Evolutionary conservation across 2,888 invertebrate species (phyloP).

Genomic region (Bhutanitis thaidina): DNA sequence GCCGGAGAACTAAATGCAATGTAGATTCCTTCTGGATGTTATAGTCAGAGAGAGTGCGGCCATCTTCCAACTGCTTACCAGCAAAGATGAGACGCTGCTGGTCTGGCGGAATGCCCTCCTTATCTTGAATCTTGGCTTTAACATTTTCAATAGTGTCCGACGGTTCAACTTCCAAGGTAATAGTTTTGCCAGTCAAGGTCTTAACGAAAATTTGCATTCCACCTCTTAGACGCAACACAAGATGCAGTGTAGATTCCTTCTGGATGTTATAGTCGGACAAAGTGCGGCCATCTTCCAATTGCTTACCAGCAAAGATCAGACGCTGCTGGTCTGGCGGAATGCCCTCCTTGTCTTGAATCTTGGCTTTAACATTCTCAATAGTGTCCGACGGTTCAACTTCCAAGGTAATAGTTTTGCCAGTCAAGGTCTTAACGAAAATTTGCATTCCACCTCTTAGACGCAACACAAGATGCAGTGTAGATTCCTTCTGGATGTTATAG

Average conservation of each 20-base stretch:
- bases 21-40: neutral
- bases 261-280: slow-evolving; percentile 27
- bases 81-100: slow-evolving; percentile 60
- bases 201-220: slow-evolving; percentile 55
- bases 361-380: neutral
- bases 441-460: slow-evolving; percentile 51
- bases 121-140: slow-evolving; percentile 60
- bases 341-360: neutral
- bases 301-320: neutral
- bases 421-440: slow-evolving; percentile 45
- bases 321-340: neutral
- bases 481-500: slow-evolving; percentile 27
- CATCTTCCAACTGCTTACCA: slow-evolving; percentile 21
- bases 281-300: slow-evolving; percentile 28
- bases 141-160: slow-evolving; percentile 62
- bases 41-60: neutral
- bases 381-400: slow-evolving; percentile 28
- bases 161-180: slow-evolving; percentile 55
- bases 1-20: slow-evolving; percentile 46
- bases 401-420: slow-evolving; percentile 43
- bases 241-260: slow-evolving; percentile 23
- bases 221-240: slow-evolving; percentile 29
- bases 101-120: slow-evolving; percentile 60
- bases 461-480: slow-evolving; percentile 41
- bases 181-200: slow-evolving; percentile 49